Base-by-base conservation (phyloP, 2,113 vertebrate genomes). In the Osmerus mordax region DNA sequence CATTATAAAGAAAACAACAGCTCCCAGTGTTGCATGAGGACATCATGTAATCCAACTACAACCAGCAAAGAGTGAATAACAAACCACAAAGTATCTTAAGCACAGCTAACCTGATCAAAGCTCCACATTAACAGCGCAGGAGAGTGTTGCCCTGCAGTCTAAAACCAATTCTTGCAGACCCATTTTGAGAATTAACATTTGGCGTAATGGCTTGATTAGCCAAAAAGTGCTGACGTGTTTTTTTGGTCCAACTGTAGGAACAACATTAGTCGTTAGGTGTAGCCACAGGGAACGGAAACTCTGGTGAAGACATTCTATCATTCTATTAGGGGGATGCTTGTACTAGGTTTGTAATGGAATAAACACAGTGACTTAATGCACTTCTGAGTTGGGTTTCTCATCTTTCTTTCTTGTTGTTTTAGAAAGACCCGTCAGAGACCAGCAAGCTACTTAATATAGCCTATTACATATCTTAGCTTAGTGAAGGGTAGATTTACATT, bases 351-450 rank as follows among this genome's bases (percentile, higher is more conserved):
- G 78, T 79, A 82, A 86, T 82, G 78, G 78, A 87, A 88, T 86
- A 87, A 87, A 87, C 81, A 87, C 80, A 75, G 86, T 79, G 81
- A 77, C 81, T 82, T 84, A 84, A 84, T 87, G 84, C 51, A 71
- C 59, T 76, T 55, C 25, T 70, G 64, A 74, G 70, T 84, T 82
- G 72, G 75, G 70, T 71, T 78, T 55, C 76, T 71, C 74, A 56
- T 70, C 75, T 32, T 65, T 74, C 72, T 69, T 52, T 74, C 72
- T 69, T 52, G 80, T 71, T 85, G 76, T 87, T 84, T 81, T 77
- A 73, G 75, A 81, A 78, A 83, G 81, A 86, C 77, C 81, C 83
- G 82, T 86, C 83, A 61, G 86, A 90, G 84, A 79, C 81, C 9
- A 47, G 41, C 8, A 12, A 47, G 41, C 9, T 47, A 12, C 41